Evolutionary conservation across 2,888 invertebrate species (phyloP).

Genomic region (Tenthredo amoena): DNA sequence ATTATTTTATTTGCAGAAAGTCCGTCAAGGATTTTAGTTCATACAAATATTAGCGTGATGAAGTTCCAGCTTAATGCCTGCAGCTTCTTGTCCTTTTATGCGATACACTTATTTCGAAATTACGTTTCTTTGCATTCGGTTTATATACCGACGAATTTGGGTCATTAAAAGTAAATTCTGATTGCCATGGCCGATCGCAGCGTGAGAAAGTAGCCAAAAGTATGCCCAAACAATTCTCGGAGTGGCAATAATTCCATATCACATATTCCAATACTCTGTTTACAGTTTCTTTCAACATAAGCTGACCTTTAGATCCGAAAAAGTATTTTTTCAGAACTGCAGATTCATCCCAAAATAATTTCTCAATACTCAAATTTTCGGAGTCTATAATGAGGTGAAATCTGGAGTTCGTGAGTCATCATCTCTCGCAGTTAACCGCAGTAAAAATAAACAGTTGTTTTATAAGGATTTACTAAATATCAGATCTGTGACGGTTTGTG

Average conservation of each 20-base stretch:
- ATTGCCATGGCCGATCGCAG: background rate
- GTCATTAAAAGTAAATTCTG: conserved; percentile 25
- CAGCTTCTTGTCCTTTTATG: background rate
- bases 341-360: background rate
- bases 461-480: no score
- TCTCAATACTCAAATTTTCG: background rate
- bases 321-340: no score
- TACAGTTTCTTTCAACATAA: background rate
- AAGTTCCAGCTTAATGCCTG: background rate
- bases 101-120: background rate
- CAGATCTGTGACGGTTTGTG: no score
- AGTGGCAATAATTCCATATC: background rate
- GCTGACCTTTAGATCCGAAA: background rate
- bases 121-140: background rate
- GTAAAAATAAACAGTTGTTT: no score
- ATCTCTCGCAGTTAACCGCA: no score
- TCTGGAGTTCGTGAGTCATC: no score
- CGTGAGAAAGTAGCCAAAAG: background rate
- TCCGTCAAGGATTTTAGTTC: background rate
- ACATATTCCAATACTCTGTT: background rate
- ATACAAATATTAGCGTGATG: background rate
- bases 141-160: conserved; percentile 18
- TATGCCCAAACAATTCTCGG: background rate
- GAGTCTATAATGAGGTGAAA: background rate
- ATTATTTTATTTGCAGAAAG: background rate